A percentile compares a stretch with the other conserved stretches of the same genome.
Evolutionary conservation across 2,113 vertebrate genomes (phyloP).

Genomic region (Chionomys nivalis): DNA sequence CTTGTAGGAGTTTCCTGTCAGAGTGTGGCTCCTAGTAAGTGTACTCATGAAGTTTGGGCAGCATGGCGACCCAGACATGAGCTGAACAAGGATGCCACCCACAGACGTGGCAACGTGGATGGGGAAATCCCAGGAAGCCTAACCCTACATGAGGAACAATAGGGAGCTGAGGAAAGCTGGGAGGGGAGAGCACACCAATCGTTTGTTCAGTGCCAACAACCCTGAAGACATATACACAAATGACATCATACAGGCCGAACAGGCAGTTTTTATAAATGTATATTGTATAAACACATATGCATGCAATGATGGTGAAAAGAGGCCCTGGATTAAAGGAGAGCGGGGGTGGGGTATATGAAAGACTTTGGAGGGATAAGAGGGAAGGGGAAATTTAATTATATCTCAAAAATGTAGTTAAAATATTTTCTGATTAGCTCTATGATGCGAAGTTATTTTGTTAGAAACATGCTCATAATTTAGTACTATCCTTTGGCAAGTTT

Average conservation of each 20-base stretch:
- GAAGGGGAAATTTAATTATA: background rate
- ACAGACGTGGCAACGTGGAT: background rate
- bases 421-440: conserved; percentile 20
- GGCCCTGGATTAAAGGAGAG: background rate
- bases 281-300: background rate
- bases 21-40: background rate
- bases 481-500: conserved; percentile 32
- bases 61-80: background rate
- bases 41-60: background rate
- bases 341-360: background rate
- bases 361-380: background rate
- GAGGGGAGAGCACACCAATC: background rate
- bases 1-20: no score
- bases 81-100: background rate
- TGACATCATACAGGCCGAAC: background rate
- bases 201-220: background rate
- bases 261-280: background rate
- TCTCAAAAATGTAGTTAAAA: background rate
- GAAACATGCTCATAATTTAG: conserved; percentile 30
- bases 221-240: background rate
- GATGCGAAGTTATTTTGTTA: background rate
- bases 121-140: background rate
- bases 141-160: background rate
- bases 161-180: background rate
- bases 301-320: background rate